Percentiles rank a stretch among this genome's conserved stretches.
Evolutionary conservation across 2,797 vertebrate genomes (phyloP).

Genomic region (Avahi laniger): DNA sequence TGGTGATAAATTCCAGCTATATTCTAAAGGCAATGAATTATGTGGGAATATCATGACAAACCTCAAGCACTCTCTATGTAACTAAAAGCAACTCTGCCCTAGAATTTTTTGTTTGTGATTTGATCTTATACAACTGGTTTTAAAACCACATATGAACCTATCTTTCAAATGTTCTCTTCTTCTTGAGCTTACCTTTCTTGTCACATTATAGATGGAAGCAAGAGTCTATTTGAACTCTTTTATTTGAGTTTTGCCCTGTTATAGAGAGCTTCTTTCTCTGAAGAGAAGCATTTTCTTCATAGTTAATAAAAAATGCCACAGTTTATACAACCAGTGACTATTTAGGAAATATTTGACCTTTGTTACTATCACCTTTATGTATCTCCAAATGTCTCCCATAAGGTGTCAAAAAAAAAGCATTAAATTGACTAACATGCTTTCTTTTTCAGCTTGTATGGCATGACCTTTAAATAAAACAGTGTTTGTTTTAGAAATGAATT

Average conservation of each 20-base stretch:
- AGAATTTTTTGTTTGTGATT: background rate
- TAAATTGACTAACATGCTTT: constrained; percentile 41
- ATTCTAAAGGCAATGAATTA: background rate
- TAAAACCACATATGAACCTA: background rate
- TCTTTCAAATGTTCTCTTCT: background rate
- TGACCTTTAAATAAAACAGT: constrained; percentile 66
- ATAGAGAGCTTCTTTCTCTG: background rate
- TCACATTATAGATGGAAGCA: background rate
- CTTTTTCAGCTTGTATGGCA: constrained; percentile 33
- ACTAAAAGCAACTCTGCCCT: background rate
- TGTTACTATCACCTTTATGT: constrained; percentile 48
- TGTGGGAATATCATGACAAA: background rate
- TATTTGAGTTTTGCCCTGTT: background rate
- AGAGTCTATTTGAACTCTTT: constrained; percentile 14
- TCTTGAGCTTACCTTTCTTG: background rate
- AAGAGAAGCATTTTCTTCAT: constrained; percentile 42
- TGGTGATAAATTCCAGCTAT: background rate
- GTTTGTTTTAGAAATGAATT: constrained; percentile 62
- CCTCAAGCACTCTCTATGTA: background rate
- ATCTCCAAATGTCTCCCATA: constrained; percentile 43
- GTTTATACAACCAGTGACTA: constrained; percentile 15
- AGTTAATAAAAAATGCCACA: constrained; percentile 47
- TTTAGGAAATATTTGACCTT: constrained; percentile 67
- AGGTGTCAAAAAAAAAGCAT: constrained; percentile 56
- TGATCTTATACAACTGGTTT: background rate